Evolutionary conservation across 2,113 vertebrate species (phyloP), one percentile per base, ranked within the genome.

Genomic region (Microtus ochrogaster): DNA sequence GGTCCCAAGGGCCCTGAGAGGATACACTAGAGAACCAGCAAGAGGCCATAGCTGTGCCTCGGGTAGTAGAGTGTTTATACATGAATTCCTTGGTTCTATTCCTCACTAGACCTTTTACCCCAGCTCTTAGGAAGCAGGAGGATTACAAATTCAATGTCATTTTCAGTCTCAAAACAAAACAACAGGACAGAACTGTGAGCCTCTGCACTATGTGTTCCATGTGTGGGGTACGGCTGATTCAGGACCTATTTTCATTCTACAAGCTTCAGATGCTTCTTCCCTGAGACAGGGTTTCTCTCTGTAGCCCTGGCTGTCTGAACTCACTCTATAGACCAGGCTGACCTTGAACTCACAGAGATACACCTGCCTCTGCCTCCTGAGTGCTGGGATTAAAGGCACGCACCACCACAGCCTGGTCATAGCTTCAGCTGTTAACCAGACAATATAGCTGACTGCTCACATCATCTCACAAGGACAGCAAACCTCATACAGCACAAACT

Each of bases 401-500:
- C 3, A 3, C 70, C 70, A 72, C 17, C 36, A 39, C 14, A 5
- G 19, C 58, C 36, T n/a, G 19, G 70, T 16, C 68, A 73, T 9
- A 72, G 65, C 30, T 47, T 79, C 44, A 24, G 47, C 24, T 39
- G 44, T 49, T 74, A 63, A 44, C 61, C 33, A 7, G 0, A 7
- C 0, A 30, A 8, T 30, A 4, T 10, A 91, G 58, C 39, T 72
- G 47, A 41, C 1, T 41, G 49, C 28, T 33, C 30, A 7, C 10
- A 36, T 21, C n/a, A 10, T 44, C 82, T 85, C 82, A 39, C 44
- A 63, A 22, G 22, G 63, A 24, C 41, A 6, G 16, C 72, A 41
- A 44, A 28, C 5, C 3, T 41, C 5, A 22, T 3, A 30, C 26
- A 0, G 39, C 1, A 21, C 0, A 19, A 8, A 36, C 66, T 39